phyloP scores from a whole-genome alignment of 2,797 vertebrate genomes.

The Anguilla anguilla region DNA sequence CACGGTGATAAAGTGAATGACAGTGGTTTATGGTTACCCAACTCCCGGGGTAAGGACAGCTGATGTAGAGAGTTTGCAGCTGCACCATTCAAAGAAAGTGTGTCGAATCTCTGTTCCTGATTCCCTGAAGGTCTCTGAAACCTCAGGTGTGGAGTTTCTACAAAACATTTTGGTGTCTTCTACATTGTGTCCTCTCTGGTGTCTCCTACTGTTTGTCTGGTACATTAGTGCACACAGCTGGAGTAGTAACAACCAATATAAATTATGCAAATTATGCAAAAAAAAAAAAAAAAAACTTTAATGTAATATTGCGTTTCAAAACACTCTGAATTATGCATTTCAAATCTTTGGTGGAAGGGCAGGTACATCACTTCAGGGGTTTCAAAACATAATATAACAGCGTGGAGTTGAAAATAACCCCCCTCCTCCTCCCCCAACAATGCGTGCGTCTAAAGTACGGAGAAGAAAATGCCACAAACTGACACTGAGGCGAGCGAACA shows the following conservation, averaged over 20 bases:
- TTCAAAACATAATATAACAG: not conserved
- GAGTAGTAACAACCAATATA: too few species aligned
- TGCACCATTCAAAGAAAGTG: not conserved
- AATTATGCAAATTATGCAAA: too few species aligned
- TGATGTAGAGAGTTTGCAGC: not conserved
- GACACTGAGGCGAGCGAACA: slow-evolving; percentile 65
- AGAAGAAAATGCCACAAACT: slow-evolving; percentile 64
- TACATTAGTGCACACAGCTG: too few species aligned
- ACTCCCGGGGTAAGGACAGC: not conserved
- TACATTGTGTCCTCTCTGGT: not conserved
- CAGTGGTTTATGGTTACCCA: not conserved
- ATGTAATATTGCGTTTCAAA: not conserved
- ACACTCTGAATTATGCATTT: not conserved
- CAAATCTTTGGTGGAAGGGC: not conserved
- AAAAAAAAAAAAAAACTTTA: too few species aligned
- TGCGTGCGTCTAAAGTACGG: slow-evolving; percentile 35
- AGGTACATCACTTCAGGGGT: not conserved
- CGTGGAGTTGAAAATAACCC: not conserved
- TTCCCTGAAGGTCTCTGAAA: not conserved
- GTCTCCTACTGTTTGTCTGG: not conserved
- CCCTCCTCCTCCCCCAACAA: slow-evolving; percentile 30
- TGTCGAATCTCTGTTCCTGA: not conserved
- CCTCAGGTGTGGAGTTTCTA: not conserved
- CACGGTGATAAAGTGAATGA: not conserved
- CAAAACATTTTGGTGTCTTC: not conserved